Evolutionary conservation across 2,113 vertebrate genomes (phyloP).

Genomic region (Thunnus thynnus): DNA sequence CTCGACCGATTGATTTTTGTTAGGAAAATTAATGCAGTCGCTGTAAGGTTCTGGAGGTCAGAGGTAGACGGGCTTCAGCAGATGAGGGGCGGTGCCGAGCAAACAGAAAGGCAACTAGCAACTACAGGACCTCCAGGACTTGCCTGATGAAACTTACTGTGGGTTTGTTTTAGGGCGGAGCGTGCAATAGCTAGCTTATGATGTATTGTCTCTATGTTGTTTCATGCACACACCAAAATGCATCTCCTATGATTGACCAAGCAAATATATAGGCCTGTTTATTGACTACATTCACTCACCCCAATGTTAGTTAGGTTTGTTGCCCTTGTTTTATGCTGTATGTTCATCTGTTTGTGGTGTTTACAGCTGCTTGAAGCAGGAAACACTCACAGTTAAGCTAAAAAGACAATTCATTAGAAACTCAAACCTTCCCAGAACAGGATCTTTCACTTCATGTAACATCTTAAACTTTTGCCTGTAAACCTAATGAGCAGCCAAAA

Average conservation of each 20-base stretch:
- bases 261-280: slow-evolving; percentile 56
- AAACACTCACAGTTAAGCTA: slow-evolving; percentile 5
- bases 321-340: slow-evolving; percentile 57
- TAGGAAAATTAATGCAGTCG: slow-evolving; percentile 78
- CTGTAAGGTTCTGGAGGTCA: slow-evolving; percentile 76
- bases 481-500: slow-evolving; percentile 19
- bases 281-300: slow-evolving; percentile 50
- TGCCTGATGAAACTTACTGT: slow-evolving; percentile 72
- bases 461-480: slow-evolving; percentile 13
- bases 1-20: slow-evolving; percentile 81
- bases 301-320: slow-evolving; percentile 13
- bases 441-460: slow-evolving; percentile 19
- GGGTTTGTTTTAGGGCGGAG: slow-evolving; percentile 59
- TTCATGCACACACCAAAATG: slow-evolving; percentile 52
- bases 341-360: slow-evolving; percentile 6
- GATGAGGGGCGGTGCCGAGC: slow-evolving; percentile 73
- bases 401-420: slow-evolving; percentile 18
- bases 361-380: slow-evolving; percentile 9
- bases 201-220: slow-evolving; percentile 67
- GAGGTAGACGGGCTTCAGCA: slow-evolving; percentile 63
- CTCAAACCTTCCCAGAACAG: not conserved
- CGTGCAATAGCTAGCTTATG: slow-evolving; percentile 55
- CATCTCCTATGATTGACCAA: slow-evolving; percentile 63
- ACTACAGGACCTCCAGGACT: slow-evolving; percentile 23
- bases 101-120: slow-evolving; percentile 26